phyloP scores from a whole-genome alignment of 1,140 invertebrate genomes.

The Polypedilum vanderplanki region DNA sequence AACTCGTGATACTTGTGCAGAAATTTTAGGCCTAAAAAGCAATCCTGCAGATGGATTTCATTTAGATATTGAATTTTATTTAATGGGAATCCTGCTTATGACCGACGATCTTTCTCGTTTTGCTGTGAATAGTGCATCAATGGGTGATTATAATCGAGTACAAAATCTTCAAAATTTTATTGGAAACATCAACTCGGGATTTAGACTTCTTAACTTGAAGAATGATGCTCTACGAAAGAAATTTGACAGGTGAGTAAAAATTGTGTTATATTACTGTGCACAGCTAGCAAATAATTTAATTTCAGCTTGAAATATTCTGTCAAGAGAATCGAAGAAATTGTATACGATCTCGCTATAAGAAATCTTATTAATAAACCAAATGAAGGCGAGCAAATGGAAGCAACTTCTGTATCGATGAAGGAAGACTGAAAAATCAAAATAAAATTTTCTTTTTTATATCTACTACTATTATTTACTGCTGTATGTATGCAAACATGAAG shows the following conservation, averaged over 20 bases:
- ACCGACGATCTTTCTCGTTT: constrained; percentile 76
- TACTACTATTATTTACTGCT: no score
- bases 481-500: no score
- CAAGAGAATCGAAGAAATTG: constrained; percentile 91
- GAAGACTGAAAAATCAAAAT: background rate
- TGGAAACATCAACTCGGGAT: constrained; percentile 78
- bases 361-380: constrained; percentile 48
- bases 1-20: constrained; percentile 65
- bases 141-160: constrained; percentile 73
- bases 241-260: constrained; percentile 59
- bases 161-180: constrained; percentile 79
- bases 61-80: constrained; percentile 83
- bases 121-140: constrained; percentile 81
- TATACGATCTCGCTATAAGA: constrained; percentile 85
- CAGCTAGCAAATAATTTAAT: no score
- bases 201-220: constrained; percentile 80
- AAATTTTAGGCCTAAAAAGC: constrained; percentile 61
- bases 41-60: constrained; percentile 66
- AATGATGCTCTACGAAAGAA: constrained; percentile 82
- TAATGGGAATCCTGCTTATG: constrained; percentile 73
- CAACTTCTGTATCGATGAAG: background rate
- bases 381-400: background rate
- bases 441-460: no score
- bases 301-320: constrained; percentile 75
- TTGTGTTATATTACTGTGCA: no score